These are phyloP conservation scores for Lysandra bellargus DNA, from an alignment of 2,888 invertebrate genomes.

Conservation along the genomic window DNA sequence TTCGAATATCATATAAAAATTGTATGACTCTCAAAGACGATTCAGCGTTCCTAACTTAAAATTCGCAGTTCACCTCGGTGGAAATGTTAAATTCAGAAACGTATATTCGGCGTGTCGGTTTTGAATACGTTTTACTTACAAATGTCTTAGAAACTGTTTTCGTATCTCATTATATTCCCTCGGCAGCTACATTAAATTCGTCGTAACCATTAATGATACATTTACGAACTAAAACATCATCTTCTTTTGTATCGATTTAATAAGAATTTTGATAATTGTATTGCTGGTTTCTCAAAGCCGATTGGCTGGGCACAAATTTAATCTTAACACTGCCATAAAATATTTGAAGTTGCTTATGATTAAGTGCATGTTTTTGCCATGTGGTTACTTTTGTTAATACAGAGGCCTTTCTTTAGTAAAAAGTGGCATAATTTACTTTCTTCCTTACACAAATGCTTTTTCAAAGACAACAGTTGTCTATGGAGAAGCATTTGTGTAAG, in stretches of 20 bases:
- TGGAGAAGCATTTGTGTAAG: too few relatives aligned
- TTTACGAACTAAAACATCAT: conserved; percentile 48
- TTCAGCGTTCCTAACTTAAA: conserved; percentile 37
- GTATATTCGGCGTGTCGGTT: conserved; percentile 38
- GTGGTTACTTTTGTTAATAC: too few relatives aligned
- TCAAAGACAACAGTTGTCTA: too few relatives aligned
- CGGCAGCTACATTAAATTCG: conserved; percentile 56
- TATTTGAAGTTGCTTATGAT: too few relatives aligned
- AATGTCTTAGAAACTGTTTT: conserved; percentile 53
- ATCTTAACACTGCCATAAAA: too few relatives aligned
- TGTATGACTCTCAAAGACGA: conserved; percentile 35
- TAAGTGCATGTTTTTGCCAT: too few relatives aligned
- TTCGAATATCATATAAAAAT: conserved; percentile 33
- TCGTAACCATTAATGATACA: conserved; percentile 62
- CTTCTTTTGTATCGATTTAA: not conserved
- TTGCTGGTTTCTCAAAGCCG: too few relatives aligned
- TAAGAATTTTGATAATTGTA: not conserved
- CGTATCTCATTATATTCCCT: conserved; percentile 61
- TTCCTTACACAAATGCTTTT: too few relatives aligned
- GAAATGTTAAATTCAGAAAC: conserved; percentile 39
- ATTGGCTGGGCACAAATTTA: too few relatives aligned
- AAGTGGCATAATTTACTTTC: too few relatives aligned
- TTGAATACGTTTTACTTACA: conserved; percentile 50
- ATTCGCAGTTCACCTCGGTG: conserved; percentile 37
- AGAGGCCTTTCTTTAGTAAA: too few relatives aligned